A percentile compares a stretch with the other conserved stretches of the same genome.
phyloP scores from a whole-genome alignment of 2,888 invertebrate genomes.

The Unio delphinus region DNA sequence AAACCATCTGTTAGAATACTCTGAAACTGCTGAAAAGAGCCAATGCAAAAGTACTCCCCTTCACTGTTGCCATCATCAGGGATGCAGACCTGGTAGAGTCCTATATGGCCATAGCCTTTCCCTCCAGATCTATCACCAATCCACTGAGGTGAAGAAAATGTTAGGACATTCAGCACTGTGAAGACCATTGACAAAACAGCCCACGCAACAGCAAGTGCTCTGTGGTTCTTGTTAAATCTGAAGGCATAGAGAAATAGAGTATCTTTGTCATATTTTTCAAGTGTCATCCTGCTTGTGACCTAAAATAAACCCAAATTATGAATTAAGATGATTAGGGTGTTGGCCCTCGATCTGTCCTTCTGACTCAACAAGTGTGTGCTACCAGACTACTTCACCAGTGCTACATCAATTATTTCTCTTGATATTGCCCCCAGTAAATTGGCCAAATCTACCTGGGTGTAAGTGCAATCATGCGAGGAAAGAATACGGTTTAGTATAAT shows the following conservation, averaged over 20 bases:
- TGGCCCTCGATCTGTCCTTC: too few relatives aligned
- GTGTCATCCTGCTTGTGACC: slow-evolving; percentile 17
- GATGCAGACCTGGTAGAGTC: slow-evolving; percentile 88
- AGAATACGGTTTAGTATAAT: too few relatives aligned
- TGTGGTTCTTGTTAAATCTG: slow-evolving; percentile 69
- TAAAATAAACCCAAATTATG: too few relatives aligned
- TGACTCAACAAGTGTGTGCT: too few relatives aligned
- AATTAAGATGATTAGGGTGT: too few relatives aligned
- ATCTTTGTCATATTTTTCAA: slow-evolving; percentile 32
- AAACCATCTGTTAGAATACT: slow-evolving; percentile 86
- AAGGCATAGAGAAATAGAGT: slow-evolving; percentile 42
- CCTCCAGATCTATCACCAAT: slow-evolving; percentile 66
- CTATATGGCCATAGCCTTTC: slow-evolving; percentile 87
- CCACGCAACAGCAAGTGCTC: slow-evolving; percentile 95
- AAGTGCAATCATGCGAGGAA: too few relatives aligned
- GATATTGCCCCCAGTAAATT: too few relatives aligned
- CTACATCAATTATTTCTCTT: too few relatives aligned
- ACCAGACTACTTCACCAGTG: too few relatives aligned
- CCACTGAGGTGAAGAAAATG: slow-evolving; percentile 88
- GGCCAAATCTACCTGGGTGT: too few relatives aligned
- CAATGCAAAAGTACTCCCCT: slow-evolving; percentile 77
- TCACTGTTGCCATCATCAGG: slow-evolving; percentile 14
- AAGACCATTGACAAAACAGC: slow-evolving; percentile 97
- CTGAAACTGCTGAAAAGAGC: slow-evolving; percentile 80
- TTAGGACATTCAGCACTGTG: slow-evolving; percentile 92